Percentiles rank a stretch among this genome's conserved stretches.
phyloP scores from a whole-genome alignment of 2,113 vertebrate species.

The Lepus europaeus region DNA sequence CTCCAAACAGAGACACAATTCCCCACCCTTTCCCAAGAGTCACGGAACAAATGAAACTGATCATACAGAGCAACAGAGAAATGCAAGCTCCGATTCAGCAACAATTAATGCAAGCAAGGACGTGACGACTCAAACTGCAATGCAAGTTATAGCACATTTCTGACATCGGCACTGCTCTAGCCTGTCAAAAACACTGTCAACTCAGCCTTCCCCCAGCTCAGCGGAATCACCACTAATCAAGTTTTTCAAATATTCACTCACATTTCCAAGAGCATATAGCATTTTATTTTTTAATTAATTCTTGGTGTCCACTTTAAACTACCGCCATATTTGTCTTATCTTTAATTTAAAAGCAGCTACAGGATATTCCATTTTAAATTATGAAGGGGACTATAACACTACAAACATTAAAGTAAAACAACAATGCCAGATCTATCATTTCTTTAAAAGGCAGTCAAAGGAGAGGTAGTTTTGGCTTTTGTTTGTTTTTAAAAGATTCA shows the following conservation, averaged over 20 bases:
- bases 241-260: constrained; percentile 75
- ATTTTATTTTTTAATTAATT: constrained; percentile 75
- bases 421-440: constrained; percentile 52
- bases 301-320: constrained; percentile 58
- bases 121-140: constrained; percentile 58
- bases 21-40: neutral
- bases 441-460: constrained; percentile 78
- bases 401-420: constrained; percentile 69
- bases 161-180: constrained; percentile 73
- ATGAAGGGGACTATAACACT: constrained; percentile 7
- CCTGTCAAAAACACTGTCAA: constrained; percentile 78
- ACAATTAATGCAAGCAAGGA: constrained; percentile 39
- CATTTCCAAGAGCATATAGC: constrained; percentile 82
- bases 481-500: too few species aligned
- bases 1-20: neutral
- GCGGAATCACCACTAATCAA: constrained; percentile 73
- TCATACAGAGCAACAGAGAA: constrained; percentile 4
- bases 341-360: constrained; percentile 69
- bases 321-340: constrained; percentile 55
- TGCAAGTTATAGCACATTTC: constrained; percentile 74
- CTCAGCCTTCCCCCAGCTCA: constrained; percentile 78
- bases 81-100: neutral
- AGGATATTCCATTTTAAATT: constrained; percentile 29
- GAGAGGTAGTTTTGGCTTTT: neutral
- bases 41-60: neutral